Evolutionary conservation across 2,113 vertebrate genomes (phyloP), one percentile per base, ranked within the genome.

Genomic region (Hippolais icterina): DNA sequence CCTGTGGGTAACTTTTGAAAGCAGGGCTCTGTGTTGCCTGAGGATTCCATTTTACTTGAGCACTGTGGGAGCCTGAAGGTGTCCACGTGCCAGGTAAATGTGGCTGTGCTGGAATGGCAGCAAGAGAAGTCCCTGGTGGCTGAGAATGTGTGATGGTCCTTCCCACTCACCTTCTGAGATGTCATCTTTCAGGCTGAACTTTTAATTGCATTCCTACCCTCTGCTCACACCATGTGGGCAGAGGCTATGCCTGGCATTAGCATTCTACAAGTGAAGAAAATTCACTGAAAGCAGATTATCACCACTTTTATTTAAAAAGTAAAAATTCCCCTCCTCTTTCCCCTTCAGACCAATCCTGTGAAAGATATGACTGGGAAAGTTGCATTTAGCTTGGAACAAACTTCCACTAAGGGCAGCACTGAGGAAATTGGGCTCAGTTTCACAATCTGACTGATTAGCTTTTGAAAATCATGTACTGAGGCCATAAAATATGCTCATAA

Each of bases 391-490:
- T 25, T 91, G 69, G 66, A 95, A 89, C 79, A 83, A 87, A 42
- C 84, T 59, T 94, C 60, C 49, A 76, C 41, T 15, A 8, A 94
- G 76, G 91, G 90, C 87, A 50, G 57, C 54, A 24, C 2, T 92
- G 84, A 94, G 63, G 74, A 96, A 94, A 83, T 53, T 63, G 7
- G 46, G 56, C 84, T 94, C 59, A 65, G 81, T 91, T 96, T 95
- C 91, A 94, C 91, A 93, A 63, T 91, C 76, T n/a, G 33, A 85
- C 78, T 94, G 94, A 96, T 94, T 80, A 96, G 90, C 75, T 96
- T 93, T 96, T 94, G 90, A 86, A 96, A 94, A 83, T 76, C 12
- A 0, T 93, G 65, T 91, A 77, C 59, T 77, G 63, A 95, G 50
- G 66, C 63, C 35, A 59, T 95, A 94, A 95, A 90, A 95, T 91